These are phyloP conservation scores for Platerodrilus igneus DNA, from an alignment of 2,888 invertebrate species.

Conservation along the genomic window DNA sequence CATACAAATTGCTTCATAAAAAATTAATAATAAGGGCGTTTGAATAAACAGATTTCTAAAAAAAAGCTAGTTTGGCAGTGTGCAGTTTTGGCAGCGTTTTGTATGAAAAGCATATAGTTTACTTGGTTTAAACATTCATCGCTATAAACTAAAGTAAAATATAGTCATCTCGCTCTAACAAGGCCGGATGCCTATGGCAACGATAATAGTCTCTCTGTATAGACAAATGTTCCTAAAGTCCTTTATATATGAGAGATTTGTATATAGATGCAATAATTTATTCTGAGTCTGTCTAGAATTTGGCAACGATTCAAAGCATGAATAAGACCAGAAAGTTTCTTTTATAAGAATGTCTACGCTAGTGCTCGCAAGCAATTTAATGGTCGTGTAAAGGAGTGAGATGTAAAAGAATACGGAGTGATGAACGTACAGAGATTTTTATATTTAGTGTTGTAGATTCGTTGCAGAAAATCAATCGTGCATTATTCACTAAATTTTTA, in stretches of 20 bases:
- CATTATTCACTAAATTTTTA: too few relatives aligned
- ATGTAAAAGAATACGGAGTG: conserved; percentile 3
- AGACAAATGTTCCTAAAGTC: conserved; percentile 24
- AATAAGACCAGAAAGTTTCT: conserved; percentile 22
- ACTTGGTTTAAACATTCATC: conserved; percentile 20
- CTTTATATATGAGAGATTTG: conserved; percentile 28
- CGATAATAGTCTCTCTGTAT: conserved; percentile 22
- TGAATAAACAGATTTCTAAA: conserved; percentile 20
- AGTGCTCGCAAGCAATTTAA: conserved; percentile 11
- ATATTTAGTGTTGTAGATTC: too few relatives aligned
- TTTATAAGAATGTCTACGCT: conserved; percentile 18
- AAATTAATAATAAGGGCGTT: conserved; percentile 13
- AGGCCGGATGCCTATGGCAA: conserved; percentile 19
- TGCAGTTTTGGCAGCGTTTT: conserved; percentile 25
- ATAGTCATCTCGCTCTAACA: conserved; percentile 15
- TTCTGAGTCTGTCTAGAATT: conserved; percentile 25
- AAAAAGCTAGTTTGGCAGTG: conserved; percentile 29
- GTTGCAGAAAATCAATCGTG: too few relatives aligned
- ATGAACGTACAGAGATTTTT: too few relatives aligned
- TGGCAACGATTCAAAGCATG: conserved; percentile 26
- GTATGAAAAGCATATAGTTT: conserved; percentile 18
- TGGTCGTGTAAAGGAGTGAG: conserved; percentile 4
- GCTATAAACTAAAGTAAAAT: conserved; percentile 18
- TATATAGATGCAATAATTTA: conserved; percentile 28
- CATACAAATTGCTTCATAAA: background rate